Base-by-base conservation (phyloP, 2,113 vertebrate genomes). In the Osmerus mordax region DNA sequence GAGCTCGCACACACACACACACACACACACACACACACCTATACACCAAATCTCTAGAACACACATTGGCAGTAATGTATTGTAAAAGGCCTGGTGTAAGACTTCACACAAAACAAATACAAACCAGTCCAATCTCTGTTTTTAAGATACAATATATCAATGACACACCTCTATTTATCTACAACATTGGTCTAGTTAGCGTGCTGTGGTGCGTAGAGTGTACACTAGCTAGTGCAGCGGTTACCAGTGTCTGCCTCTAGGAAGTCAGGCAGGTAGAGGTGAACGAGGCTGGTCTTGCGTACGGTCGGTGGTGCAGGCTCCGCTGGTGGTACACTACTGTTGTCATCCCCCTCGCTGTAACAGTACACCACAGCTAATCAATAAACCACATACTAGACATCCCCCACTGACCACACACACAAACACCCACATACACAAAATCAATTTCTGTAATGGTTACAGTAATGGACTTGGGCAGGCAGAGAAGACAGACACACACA, bases 191-290 rank as follows among this genome's bases (percentile, higher is more conserved):
- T 36, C 32, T 36, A 36, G 32, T 36, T 36, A 4, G 25, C 7
- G 32, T 3, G 32, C 32, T 6, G 7, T 11, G 15, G 6, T 65
- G 28, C 36, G 18, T 18, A 41, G 28, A 36, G 28, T 41, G 69
- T 28, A 52, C 94, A 91, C 80, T 47, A 11, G 41, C 8, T 47
- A 1, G 41, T 1, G 41, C 41, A 12, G 41, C 41, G 9, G 41
- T 47, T 47, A 99, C 97, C 94, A 0, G 93, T 95, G 73, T 96
- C 95, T 0, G 89, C 70, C 2, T 98, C 96, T 4, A 95, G 95
- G 81, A 96, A 95, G 76, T 98, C 95, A 0, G 97, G 97, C 6
- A 99, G 91, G 0, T 90, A 91, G 81, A 99, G 96, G 83, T 96
- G 93, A 58, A 96, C 76, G 73, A 94, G 86, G 0, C 95, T 95